Base-by-base conservation (phyloP, 2,888 invertebrate species). In the Teleiodes luculella region DNA sequence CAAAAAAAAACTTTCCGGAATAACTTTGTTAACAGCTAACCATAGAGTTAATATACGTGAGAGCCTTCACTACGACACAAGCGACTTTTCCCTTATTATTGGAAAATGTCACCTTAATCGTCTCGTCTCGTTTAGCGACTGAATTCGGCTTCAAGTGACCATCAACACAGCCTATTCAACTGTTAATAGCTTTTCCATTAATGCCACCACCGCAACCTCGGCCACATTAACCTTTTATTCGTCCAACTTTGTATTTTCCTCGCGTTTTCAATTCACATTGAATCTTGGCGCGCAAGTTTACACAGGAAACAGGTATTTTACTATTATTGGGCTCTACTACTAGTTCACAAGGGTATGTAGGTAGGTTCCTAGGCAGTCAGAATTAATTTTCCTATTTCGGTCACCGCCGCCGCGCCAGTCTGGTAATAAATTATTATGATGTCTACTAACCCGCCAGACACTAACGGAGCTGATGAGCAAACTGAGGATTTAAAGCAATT, bases 311-410 rank as follows among this genome's bases (percentile, higher is more conserved):
- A n/a, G 33, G 43, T 30, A 41, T 37, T 56, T 46, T 48, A 37
- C 37, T 18, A 10, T 43, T 24, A 43, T 49, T 43, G 36, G 47
- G 52, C 48, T 55, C 50, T 45, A 56, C 47, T 56, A 55, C 55
- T n/a, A n/a, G n/a, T n/a, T n/a, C n/a, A n/a, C n/a, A n/a, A 58
- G 43, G 58, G 20, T 52, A 8, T 52, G 53, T 41, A 58, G 60
- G 61, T 58, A 64, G 63, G 60, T 62, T 56, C 33, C 3, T 62
- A 57, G 58, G 60, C 52, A 56, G 52, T 36, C 43, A 14, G 47
- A 55, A 51, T 58, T 57, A 55, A 56, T 53, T 54, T 58, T 59
- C 56, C 52, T 56, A 54, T 47, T n/a, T 24, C 51, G 52, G 53
- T 54, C 10, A 18, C 18, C 20, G 18, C 20, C n/a, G n/a, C n/a